Conservation (phyloP, 1,140 invertebrate species). For the Ladona fulva region DNA sequence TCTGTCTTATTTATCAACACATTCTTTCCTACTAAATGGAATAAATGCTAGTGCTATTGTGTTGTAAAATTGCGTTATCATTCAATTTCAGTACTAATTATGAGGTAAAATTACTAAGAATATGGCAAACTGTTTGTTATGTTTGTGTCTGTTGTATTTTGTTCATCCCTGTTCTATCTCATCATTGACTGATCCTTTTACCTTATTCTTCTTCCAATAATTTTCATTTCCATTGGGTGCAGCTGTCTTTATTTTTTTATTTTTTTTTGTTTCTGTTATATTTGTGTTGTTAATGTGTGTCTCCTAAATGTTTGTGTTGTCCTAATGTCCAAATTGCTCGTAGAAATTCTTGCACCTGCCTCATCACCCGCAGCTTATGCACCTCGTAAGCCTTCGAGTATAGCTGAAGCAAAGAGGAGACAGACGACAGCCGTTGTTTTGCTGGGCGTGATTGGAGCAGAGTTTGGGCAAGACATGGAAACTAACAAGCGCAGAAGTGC, state of each 20-base stretch:
- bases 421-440: slow-evolving; percentile 96
- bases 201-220: not conserved
- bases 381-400: slow-evolving; percentile 68
- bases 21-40: too few relatives aligned
- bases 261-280: not conserved
- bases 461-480: slow-evolving; percentile 86
- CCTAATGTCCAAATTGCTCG: not conserved
- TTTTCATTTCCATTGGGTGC: slow-evolving; percentile 5
- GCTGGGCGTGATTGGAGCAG: slow-evolving; percentile 92
- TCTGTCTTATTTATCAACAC: too few relatives aligned
- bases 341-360: slow-evolving; percentile 4
- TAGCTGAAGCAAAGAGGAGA: slow-evolving; percentile 81
- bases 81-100: too few relatives aligned
- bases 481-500: slow-evolving; percentile 27
- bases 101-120: too few relatives aligned
- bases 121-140: too few relatives aligned
- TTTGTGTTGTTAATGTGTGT: not conserved
- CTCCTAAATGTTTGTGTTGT: not conserved
- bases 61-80: too few relatives aligned
- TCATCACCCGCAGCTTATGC: slow-evolving; percentile 36
- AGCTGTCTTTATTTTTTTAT: slow-evolving; percentile 9
- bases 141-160: too few relatives aligned
- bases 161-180: too few relatives aligned
- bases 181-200: too few relatives aligned
- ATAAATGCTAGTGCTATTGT: too few relatives aligned